Conservation (phyloP, 1,140 invertebrate genomes). For the Oncopodura yosiiana region DNA sequence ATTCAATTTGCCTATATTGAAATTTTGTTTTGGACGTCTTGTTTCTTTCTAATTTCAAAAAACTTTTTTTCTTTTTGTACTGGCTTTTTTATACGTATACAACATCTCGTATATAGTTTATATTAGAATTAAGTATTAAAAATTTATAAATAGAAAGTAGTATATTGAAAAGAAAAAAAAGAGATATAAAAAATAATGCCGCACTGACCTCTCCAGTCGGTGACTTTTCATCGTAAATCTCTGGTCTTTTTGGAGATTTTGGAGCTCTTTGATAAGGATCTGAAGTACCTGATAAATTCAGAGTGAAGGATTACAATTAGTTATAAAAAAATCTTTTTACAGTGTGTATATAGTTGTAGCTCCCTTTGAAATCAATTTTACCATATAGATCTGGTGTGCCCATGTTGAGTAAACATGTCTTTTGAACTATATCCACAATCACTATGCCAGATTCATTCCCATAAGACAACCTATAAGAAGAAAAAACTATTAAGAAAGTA, state of each 20-base stretch:
- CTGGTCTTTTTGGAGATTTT: constrained; percentile 61
- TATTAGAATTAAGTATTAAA: not conserved
- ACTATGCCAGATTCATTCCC: constrained; percentile 90
- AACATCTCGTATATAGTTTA: constrained; percentile 6
- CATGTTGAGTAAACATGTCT: constrained; percentile 74
- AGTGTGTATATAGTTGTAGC: constrained; percentile 71
- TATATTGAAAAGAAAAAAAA: constrained; percentile 1
- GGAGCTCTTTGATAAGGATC: constrained; percentile 81
- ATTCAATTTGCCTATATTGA: no score
- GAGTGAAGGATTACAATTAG: not conserved
- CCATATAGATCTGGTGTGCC: constrained; percentile 79
- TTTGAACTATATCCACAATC: constrained; percentile 88
- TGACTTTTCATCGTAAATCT: constrained; percentile 32
- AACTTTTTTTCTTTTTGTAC: not conserved
- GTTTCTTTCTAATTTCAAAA: not conserved
- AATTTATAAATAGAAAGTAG: not conserved
- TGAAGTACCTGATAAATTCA: constrained; percentile 72
- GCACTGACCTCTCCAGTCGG: constrained; percentile 70
- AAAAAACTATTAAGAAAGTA: not conserved
- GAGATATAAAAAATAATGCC: not conserved
- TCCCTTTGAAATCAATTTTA: constrained; percentile 66
- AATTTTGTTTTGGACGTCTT: not conserved
- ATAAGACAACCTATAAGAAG: constrained; percentile 78
- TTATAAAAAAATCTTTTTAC: constrained; percentile 57
- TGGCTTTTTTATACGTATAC: no score